Base-by-base conservation (phyloP, 2,797 vertebrate genomes). In the Dipus sagitta region DNA sequence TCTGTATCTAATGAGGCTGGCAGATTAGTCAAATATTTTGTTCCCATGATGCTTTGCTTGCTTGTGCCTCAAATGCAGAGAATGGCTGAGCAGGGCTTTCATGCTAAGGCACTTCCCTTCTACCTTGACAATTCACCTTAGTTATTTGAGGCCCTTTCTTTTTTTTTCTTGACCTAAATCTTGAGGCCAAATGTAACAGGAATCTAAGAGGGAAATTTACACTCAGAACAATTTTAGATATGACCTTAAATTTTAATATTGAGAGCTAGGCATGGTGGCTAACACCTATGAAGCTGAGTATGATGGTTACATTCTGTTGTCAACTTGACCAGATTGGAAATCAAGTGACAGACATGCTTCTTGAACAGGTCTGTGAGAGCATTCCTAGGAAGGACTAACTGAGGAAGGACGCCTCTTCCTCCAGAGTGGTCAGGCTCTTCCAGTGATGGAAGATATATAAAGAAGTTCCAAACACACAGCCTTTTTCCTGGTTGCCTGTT, bases 1-100 rank as follows among this genome's bases (percentile, higher is more conserved):
- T 76, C 62, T 81, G 94, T 90, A 87, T 90, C 74, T 75, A 60
- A 32, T 26, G 60, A 90, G 74, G 92, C 77, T 75, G 87, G 80
- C 87, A 92, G 86, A 92, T 32, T 21, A 84, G 58, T 88, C 28
- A 6, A 47, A 88, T 87, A 38, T 68, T 78, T 94, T 75, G 54
- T 90, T 86, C 95, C 79, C 6, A 1, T 72, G 84, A 92, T 28
- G 52, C 62, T 86, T 76, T 86, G 26, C 54, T 82, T 76, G 8
- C 62, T 88, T 58, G 90, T 82, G 54, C 28, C 79, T 72, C 68
- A 83, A 74, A 83, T 10, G 3, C 58, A 82, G n/a, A 95, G 32
- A 34, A 21, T 21, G 77, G 38, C 30, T 14, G 30, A 85, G 60
- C 75, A 72, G 32, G 34, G 54, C 71, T 32, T 92, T 38, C 26